Base-by-base conservation (phyloP, 2,113 vertebrate species). In the Cryptomyrus ogoouensis region DNA sequence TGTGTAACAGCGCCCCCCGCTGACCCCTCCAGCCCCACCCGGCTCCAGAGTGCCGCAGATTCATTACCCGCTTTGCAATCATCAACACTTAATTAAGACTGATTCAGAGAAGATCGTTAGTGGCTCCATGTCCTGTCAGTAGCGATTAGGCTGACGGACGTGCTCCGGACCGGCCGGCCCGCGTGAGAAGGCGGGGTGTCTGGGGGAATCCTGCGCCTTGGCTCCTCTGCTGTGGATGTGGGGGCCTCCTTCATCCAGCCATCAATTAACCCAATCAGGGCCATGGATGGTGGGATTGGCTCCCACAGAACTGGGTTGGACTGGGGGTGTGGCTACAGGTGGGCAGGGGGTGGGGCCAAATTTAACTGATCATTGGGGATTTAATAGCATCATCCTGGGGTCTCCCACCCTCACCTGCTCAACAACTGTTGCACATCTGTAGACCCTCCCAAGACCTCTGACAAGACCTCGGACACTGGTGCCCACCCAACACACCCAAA, bases 81-180 rank as follows among this genome's bases (percentile, higher is more conserved):
- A 95, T 96, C 96, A 96, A 95, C 94, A 94, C 92, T 93, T 96
- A 94, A 96, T 96, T 96, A 96, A 94, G 93, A 93, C 93, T 94
- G 96, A 96, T 96, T 96, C 95, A 95, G 95, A 95, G 94, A 94
- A 95, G 95, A 96, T 95, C 95, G 96, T 96, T 96, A 96, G 94
- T 94, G 95, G 95, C 95, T 95, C 94, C 95, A 95, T 95, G 95
- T 95, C 94, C 95, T 96, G 96, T 96, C 96, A 95, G 92, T 95
- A 95, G 93, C 90, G 92, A 96, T 96, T 96, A 96, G 91, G 15
- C 91, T 93, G 95, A 96, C 89, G 94, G 92, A 92, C 93, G 94
- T 93, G 91, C 95, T 95, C 94, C 91, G 92, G 31, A 19, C 46
- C 17, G 24, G 31, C 89, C 93, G 0, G 74, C 74, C 35, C 35